phyloP scores from a whole-genome alignment of 1,140 invertebrate genomes.

The Pseudomyrmex concolor region DNA sequence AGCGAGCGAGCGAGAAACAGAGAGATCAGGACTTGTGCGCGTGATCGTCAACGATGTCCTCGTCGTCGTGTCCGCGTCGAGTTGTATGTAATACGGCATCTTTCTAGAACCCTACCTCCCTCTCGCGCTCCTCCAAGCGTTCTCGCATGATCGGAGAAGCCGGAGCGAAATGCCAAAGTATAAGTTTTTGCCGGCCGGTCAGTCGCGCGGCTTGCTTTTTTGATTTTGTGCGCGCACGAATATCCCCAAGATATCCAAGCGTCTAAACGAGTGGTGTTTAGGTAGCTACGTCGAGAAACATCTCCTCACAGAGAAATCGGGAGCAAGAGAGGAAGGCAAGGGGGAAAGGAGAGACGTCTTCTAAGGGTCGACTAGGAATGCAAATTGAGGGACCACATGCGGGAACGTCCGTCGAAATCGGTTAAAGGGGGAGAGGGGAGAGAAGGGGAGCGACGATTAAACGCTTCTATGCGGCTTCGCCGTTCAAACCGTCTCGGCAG shows the following conservation, averaged over 20 bases:
- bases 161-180: slow-evolving; percentile 59
- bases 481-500: slow-evolving; percentile 20
- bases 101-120: slow-evolving; percentile 10
- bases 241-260: neutral
- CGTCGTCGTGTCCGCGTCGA: slow-evolving; percentile 58
- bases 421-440: slow-evolving; percentile 13
- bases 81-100: slow-evolving; percentile 37
- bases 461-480: slow-evolving; percentile 51
- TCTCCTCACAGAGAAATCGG: slow-evolving; percentile 10
- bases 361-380: slow-evolving; percentile 54
- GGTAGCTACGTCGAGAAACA: slow-evolving; percentile 30
- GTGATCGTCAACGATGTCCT: slow-evolving; percentile 48
- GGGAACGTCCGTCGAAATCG: slow-evolving; percentile 53
- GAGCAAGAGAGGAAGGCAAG: neutral
- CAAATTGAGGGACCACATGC: slow-evolving; percentile 50
- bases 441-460: slow-evolving; percentile 38
- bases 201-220: slow-evolving; percentile 7
- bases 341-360: slow-evolving; percentile 7
- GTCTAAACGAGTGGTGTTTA: slow-evolving; percentile 54
- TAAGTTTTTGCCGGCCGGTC: slow-evolving; percentile 20
- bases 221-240: neutral
- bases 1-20: slow-evolving; percentile 36
- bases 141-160: slow-evolving; percentile 35
- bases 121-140: neutral
- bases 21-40: slow-evolving; percentile 47